Conservation (phyloP, 2,888 invertebrate species). For the Melieria crassipennis region DNA sequence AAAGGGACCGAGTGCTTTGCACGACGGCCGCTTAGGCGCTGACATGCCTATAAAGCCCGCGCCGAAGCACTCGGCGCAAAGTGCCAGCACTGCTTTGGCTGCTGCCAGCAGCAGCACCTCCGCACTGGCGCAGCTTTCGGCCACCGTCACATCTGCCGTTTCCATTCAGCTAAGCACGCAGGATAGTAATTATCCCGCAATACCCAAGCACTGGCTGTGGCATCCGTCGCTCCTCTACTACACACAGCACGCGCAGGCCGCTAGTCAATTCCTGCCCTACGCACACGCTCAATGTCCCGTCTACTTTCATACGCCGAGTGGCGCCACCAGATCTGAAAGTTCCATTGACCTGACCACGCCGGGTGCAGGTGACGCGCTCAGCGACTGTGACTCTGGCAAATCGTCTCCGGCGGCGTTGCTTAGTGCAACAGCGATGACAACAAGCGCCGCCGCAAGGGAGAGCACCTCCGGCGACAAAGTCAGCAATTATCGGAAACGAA, state of each 20-base stretch:
- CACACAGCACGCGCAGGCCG: slow-evolving; percentile 56
- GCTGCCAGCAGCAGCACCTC: slow-evolving; percentile 30
- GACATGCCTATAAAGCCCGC: slow-evolving; percentile 58
- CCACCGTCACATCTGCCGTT: slow-evolving; percentile 41
- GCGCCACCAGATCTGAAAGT: slow-evolving; percentile 26
- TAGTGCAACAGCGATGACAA: slow-evolving; percentile 30
- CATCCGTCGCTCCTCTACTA: slow-evolving; percentile 65
- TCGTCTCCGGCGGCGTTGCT: slow-evolving; percentile 61
- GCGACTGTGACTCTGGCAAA: slow-evolving; percentile 65
- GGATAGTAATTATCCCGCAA: slow-evolving; percentile 59
- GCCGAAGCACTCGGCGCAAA: slow-evolving; percentile 53
- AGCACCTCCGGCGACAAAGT: slow-evolving; percentile 49
- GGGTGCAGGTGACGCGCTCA: slow-evolving; percentile 56
- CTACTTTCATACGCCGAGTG: slow-evolving; percentile 45
- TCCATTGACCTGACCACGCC: slow-evolving; percentile 62
- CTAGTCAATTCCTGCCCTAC: slow-evolving; percentile 55
- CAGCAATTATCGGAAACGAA: slow-evolving; percentile 68
- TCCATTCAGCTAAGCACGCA: slow-evolving; percentile 53
- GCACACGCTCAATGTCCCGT: slow-evolving; percentile 49
- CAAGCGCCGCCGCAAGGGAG: slow-evolving; percentile 45
- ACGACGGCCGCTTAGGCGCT: neutral
- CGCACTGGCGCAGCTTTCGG: slow-evolving; percentile 41
- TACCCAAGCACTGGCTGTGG: slow-evolving; percentile 66
- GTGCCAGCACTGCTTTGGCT: slow-evolving; percentile 38
- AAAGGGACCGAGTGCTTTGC: slow-evolving; percentile 34